Percentiles rank a stretch among this genome's conserved stretches.
These are phyloP conservation scores for Melanchra persicariae DNA, from an alignment of 2,888 invertebrate genomes.

Conservation along the genomic window DNA sequence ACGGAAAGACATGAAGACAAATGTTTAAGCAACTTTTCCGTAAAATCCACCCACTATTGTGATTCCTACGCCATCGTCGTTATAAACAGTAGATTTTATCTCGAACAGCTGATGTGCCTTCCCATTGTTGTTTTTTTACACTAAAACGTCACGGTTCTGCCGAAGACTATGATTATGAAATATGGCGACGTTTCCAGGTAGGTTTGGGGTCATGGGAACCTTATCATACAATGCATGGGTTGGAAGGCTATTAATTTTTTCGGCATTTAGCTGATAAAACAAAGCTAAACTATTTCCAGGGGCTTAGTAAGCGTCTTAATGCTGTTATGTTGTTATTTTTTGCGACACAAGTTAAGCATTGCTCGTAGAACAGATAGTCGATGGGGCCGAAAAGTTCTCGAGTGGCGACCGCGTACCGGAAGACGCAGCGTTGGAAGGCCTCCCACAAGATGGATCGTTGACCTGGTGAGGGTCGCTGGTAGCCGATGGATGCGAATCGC, in stretches of 20 bases:
- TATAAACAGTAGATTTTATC: constrained; percentile 57
- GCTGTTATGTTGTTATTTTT: background rate
- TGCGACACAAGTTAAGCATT: no score
- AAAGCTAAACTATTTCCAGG: background rate
- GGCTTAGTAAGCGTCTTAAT: background rate
- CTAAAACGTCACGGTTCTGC: constrained; percentile 36
- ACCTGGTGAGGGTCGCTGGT: no score
- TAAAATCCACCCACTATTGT: constrained; percentile 20
- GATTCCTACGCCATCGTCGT: constrained; percentile 5
- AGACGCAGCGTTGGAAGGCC: no score
- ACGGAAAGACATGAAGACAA: background rate
- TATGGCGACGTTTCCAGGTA: constrained; percentile 50
- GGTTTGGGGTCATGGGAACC: constrained; percentile 52
- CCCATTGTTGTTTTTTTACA: constrained; percentile 55
- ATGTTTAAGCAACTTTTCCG: constrained; percentile 11
- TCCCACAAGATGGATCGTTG: no score
- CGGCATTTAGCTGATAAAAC: background rate
- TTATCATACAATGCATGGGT: constrained; percentile 15
- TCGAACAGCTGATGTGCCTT: constrained; percentile 55
- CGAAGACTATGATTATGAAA: constrained; percentile 38
- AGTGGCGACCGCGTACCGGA: no score
- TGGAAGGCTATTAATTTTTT: constrained; percentile 2
- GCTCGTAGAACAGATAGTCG: no score
- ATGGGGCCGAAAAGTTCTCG: no score
- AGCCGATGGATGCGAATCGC: no score